Evolutionary conservation across 2,113 vertebrate genomes (phyloP), one percentile per base, ranked within the genome.

Genomic region (Lophura nycthemera): DNA sequence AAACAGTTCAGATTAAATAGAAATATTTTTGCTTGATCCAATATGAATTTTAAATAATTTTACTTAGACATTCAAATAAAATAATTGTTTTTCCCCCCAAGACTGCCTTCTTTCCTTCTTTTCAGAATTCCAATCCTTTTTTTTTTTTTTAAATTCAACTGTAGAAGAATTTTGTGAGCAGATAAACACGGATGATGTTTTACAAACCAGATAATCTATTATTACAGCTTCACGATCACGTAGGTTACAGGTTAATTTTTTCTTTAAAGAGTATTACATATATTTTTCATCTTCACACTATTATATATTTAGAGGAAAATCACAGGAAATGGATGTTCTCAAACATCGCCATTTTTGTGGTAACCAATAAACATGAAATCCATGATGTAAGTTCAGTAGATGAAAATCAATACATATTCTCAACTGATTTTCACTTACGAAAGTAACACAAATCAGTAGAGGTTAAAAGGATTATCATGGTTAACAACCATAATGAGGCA

Each of bases 401-500:
- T 86, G 65, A 96, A 91, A 81, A 89, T 78, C 78, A 83, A 90
- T 34, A 77, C 34, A 16, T 56, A 24, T 38, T 15, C 75, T 70
- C 56, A 81, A 57, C 50, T 83, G 87, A 61, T 88, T 89, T 78
- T 85, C 90, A 93, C 74, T 78, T 85, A 89, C 43, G 59, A 79
- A 82, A 79, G 18, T 78, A 88, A 89, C 52, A 77, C 25, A 42
- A 56, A 93, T 96, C 70, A 95, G 95, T 87, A 95, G 45, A 87
- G 48, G 90, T 97, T 97, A 97, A 91, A 71, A 66, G 14, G 57
- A 83, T 78, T 83, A 94, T 64, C 60, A 63, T 6, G 19, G 60
- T 93, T 95, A 95, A 91, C 65, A 78, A 92, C 36, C 42, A 56
- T 21, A 70, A 84, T 81, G 64, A 90, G 83, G 83, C 85, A 73